Evolutionary conservation across 2,113 vertebrate genomes (phyloP), one percentile per base, ranked within the genome.

Genomic region (Myotis davidii): DNA sequence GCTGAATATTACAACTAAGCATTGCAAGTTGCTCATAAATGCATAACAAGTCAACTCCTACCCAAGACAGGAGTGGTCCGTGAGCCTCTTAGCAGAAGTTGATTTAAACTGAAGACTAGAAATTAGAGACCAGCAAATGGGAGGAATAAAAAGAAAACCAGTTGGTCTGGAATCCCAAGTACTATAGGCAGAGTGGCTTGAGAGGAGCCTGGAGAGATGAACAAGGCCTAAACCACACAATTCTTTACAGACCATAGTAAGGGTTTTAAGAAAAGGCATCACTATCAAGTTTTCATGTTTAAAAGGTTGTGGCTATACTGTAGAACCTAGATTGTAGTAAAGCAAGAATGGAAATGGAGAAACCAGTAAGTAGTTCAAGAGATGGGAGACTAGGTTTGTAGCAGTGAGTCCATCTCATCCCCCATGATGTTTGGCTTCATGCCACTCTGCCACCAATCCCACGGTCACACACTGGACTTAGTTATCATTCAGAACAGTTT

Each of bases 271-370:
- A 48, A 85, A 14, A 83, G 14, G 23, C 61, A 6, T 77, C n/a
- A 9, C 76, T 91, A 34, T 39, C 14, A 85, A 12, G 65, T 54
- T 93, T 83, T 82, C 50, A 56, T 64, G 16, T 86, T 77, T 54
- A 90, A 76, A 52, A 64, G 29, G 61, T 25, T 29, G 45, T 67
- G 17, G n/a, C 77, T 78, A 29, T n/a, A 52, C 7, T 74, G 34
- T 59, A 29, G 65, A 88, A 9, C 42, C 12, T 77, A 69, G 25
- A 56, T 65, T 56, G 29, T 27, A 77, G 32, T 77, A 7, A 7
- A 39, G 21, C 69, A 85, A 65, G 45, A 93, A 81, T 50, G 45
- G 48, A 89, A 92, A 76, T 89, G 37, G n/a, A 84, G 14, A 83
- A 81, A 79, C 12, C 23, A 91, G 59, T 72, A 70, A 89, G n/a